phyloP scores from a whole-genome alignment of 2,888 invertebrate genomes.

The Stenolophus ochropezus region DNA sequence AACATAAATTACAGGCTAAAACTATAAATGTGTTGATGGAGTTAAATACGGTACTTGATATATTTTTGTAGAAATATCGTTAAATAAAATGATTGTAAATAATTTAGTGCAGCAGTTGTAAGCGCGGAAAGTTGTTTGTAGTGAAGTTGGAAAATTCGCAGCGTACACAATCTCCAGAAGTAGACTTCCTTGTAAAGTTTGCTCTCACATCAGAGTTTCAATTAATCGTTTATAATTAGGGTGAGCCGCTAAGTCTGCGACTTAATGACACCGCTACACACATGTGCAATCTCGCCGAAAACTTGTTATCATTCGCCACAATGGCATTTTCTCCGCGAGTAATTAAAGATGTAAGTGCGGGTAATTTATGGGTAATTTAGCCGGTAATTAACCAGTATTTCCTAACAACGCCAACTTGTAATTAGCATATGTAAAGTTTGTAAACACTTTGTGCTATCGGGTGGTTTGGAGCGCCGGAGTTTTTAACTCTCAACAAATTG shows the following conservation, averaged over 20 bases:
- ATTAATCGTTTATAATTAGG: slow-evolving; percentile 49
- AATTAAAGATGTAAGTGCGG: slow-evolving; percentile 62
- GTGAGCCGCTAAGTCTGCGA: neutral
- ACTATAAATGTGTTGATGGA: too few species aligned
- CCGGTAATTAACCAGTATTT: slow-evolving; percentile 71
- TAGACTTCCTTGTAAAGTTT: slow-evolving; percentile 35
- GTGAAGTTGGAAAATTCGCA: too few species aligned
- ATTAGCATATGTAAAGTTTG: slow-evolving; percentile 74
- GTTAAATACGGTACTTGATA: too few species aligned
- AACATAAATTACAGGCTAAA: too few species aligned
- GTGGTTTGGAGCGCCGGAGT: slow-evolving; percentile 66
- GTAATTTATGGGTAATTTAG: slow-evolving; percentile 70
- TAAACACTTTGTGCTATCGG: slow-evolving; percentile 68
- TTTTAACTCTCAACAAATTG: slow-evolving; percentile 71
- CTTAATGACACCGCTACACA: slow-evolving; percentile 17
- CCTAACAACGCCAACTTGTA: slow-evolving; percentile 72
- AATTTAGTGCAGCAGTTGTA: too few species aligned
- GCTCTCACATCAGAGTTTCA: slow-evolving; percentile 47
- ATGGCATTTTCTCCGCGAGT: slow-evolving; percentile 52
- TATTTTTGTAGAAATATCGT: too few species aligned
- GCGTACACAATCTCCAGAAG: slow-evolving; percentile 31
- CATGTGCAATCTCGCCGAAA: slow-evolving; percentile 29
- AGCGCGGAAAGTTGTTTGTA: too few species aligned
- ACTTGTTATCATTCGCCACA: slow-evolving; percentile 54
- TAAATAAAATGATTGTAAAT: too few species aligned